Percentiles rank a stretch among this genome's conserved stretches.
Evolutionary conservation across 2,113 vertebrate species (phyloP).

Genomic region (Erpornis zantholeuca): DNA sequence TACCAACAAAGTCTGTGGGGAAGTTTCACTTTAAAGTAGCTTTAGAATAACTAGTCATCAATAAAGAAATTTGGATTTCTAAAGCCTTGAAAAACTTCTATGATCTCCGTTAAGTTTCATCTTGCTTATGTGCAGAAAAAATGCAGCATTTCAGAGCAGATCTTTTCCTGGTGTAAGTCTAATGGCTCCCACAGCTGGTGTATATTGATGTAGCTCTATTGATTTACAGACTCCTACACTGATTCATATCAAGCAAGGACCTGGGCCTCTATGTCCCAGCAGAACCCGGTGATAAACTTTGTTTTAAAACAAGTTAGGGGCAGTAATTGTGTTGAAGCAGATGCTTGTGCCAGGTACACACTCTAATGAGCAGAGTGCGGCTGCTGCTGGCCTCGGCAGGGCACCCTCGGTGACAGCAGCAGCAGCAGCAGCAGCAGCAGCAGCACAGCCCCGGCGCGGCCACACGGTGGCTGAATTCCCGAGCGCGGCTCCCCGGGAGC

Average conservation of each 20-base stretch:
- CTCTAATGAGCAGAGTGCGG: neutral
- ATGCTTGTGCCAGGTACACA: neutral
- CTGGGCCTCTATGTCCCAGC: neutral
- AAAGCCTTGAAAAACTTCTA: neutral
- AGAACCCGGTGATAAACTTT: neutral
- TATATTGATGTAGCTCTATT: conserved; percentile 11
- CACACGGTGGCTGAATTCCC: conserved; percentile 35
- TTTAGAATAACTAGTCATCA: neutral
- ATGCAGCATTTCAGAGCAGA: neutral
- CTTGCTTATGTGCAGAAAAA: neutral
- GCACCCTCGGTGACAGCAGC: neutral
- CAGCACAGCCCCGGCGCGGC: neutral
- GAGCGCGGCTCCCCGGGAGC: neutral
- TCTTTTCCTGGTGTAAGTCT: neutral
- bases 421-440: neutral
- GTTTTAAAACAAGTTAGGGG: neutral
- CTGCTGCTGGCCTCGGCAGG: neutral
- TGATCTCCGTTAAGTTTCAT: neutral
- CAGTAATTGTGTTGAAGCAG: neutral
- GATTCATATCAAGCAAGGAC: conserved; percentile 1
- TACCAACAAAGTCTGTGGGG: neutral
- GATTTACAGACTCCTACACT: neutral
- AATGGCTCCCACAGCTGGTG: conserved; percentile 27
- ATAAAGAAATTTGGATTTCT: neutral
- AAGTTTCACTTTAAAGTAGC: neutral